Evolutionary conservation across 2,888 invertebrate species (phyloP).

Genomic region (Cephus pygmeus): DNA sequence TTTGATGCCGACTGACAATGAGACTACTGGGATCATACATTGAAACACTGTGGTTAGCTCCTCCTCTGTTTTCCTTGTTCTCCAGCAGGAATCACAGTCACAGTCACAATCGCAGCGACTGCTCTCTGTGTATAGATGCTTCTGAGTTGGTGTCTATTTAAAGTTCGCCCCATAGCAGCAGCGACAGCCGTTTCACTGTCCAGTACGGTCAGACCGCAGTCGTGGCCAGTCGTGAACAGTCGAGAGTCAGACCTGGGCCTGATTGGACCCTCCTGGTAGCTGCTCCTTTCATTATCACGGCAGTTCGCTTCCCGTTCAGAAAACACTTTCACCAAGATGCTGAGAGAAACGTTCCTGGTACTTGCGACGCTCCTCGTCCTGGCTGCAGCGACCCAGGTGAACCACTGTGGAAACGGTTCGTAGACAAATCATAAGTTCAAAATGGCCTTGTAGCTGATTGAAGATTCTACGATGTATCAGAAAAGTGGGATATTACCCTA

Average conservation of each 20-base stretch:
- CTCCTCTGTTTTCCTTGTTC: neutral
- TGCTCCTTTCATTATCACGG: conserved; percentile 23
- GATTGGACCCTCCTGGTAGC: conserved; percentile 32
- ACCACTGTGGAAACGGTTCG: conserved; percentile 40
- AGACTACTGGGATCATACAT: neutral
- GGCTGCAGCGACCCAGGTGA: conserved; percentile 42
- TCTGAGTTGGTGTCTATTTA: neutral
- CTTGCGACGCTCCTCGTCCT: conserved; percentile 42
- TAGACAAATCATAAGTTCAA: neutral
- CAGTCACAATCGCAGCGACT: neutral
- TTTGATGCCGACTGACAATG: neutral
- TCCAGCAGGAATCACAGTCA: neutral
- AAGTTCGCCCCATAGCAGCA: neutral
- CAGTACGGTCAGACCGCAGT: neutral
- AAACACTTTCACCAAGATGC: conserved; percentile 50
- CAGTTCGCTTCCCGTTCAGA: neutral
- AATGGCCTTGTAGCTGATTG: neutral
- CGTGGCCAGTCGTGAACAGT: conserved; percentile 28
- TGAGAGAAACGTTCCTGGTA: conserved; percentile 47
- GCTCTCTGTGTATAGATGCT: neutral
- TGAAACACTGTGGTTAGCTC: neutral
- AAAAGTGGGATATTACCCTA: neutral
- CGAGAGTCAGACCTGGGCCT: conserved; percentile 41
- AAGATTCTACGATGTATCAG: neutral
- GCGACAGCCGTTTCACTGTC: neutral